phyloP scores from a whole-genome alignment of 2,113 vertebrate species.

The Apteryx mantelli region DNA sequence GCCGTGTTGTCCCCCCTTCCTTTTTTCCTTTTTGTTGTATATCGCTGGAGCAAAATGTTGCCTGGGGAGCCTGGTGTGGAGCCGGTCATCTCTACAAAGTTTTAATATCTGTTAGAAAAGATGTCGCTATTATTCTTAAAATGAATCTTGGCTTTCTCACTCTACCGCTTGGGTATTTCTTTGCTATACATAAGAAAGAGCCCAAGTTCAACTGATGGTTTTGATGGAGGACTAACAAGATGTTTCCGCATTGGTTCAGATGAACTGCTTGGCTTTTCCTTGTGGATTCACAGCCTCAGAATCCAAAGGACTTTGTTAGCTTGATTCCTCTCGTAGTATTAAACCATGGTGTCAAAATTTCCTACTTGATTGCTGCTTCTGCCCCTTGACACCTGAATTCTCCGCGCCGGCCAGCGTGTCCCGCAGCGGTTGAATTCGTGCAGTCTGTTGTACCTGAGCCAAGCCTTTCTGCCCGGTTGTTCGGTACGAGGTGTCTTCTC shows the following conservation, averaged over 20 bases:
- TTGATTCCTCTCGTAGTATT: background rate
- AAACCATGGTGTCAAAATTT: background rate
- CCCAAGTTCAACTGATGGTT: fast-evolving
- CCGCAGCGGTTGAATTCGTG: fast-evolving
- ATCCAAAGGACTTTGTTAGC: background rate
- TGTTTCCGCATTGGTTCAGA: background rate
- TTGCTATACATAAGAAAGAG: background rate
- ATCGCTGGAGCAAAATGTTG: background rate
- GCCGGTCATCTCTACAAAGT: background rate
- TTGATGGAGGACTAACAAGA: background rate
- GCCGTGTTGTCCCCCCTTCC: too few relatives aligned
- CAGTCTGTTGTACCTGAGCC: background rate
- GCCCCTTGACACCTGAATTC: background rate
- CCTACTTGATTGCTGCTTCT: background rate
- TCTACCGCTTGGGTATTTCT: background rate
- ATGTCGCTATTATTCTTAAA: background rate
- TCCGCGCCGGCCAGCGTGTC: background rate
- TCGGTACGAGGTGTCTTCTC: background rate
- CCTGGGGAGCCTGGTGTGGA: background rate
- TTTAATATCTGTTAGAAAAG: background rate
- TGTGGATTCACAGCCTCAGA: background rate
- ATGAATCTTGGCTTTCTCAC: background rate
- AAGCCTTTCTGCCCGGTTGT: background rate
- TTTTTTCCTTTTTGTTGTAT: background rate
- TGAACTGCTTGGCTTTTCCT: background rate